Evolutionary conservation across 2,888 invertebrate genomes (phyloP).

Genomic region (Idaea dimidiata): DNA sequence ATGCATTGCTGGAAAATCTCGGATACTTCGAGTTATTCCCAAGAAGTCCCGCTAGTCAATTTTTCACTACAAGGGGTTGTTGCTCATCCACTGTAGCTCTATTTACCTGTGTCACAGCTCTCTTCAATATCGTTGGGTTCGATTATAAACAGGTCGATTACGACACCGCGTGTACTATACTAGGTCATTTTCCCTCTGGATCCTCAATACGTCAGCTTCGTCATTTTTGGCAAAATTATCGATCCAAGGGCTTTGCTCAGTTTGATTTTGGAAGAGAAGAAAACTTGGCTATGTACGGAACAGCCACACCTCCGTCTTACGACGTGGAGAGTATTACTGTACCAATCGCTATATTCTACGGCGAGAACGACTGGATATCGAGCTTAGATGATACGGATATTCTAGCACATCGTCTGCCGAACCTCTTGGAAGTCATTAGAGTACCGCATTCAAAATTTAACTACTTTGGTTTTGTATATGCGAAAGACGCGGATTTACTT

Average conservation of each 20-base stretch:
- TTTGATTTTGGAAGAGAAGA: constrained; percentile 32
- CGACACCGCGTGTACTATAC: constrained; percentile 25
- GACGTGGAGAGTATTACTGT: constrained; percentile 26
- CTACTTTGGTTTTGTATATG: constrained; percentile 37
- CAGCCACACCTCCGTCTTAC: constrained; percentile 31
- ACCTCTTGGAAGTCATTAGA: constrained; percentile 27
- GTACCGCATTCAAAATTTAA: constrained; percentile 29
- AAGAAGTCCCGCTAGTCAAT: constrained; percentile 6
- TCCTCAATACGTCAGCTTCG: constrained; percentile 61
- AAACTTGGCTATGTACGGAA: constrained; percentile 28
- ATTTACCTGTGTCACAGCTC: constrained; percentile 21
- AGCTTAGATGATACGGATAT: constrained; percentile 23
- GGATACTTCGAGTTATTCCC: constrained; percentile 9
- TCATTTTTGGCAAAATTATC: constrained; percentile 36
- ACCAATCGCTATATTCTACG: constrained; percentile 31
- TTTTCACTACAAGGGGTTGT: constrained; percentile 1
- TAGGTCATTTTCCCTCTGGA: constrained; percentile 50
- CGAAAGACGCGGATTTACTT: constrained; percentile 27
- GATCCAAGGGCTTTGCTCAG: constrained; percentile 30
- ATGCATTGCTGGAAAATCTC: neutral
- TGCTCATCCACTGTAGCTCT: neutral
- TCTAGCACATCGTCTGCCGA: constrained; percentile 25
- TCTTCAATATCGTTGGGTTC: constrained; percentile 26
- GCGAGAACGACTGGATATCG: constrained; percentile 33
- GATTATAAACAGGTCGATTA: constrained; percentile 31